These are phyloP conservation scores for Heliconius erato DNA, from an alignment of 2,888 invertebrate genomes.

Conservation along the genomic window DNA sequence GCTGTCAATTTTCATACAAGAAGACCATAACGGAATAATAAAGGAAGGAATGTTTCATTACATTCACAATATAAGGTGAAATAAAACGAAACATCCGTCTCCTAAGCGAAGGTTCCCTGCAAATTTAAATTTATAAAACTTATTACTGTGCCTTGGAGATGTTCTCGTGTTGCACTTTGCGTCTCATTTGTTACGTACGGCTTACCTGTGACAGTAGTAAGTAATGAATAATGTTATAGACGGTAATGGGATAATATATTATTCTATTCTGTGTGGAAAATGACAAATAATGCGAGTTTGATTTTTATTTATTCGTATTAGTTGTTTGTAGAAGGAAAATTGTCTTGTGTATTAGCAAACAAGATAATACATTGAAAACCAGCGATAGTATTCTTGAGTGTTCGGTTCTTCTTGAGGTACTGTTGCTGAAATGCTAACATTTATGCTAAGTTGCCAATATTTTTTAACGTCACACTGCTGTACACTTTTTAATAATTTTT, in stretches of 20 bases:
- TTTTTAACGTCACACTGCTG: no score
- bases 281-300: neutral
- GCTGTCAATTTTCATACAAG: slow-evolving; percentile 27
- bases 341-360: neutral
- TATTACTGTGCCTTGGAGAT: neutral
- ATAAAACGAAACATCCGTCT: slow-evolving; percentile 37
- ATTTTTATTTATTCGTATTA: neutral
- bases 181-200: slow-evolving; percentile 21
- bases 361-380: neutral
- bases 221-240: neutral
- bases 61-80: slow-evolving; percentile 30
- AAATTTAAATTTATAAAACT: slow-evolving; percentile 37
- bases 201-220: neutral
- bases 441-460: no score
- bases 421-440: no score
- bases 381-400: no score
- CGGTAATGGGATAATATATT: neutral
- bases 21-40: slow-evolving; percentile 1
- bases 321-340: neutral
- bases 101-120: slow-evolving; percentile 17
- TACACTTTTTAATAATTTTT: no score
- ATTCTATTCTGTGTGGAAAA: neutral
- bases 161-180: slow-evolving; percentile 12
- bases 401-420: no score
- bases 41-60: slow-evolving; percentile 39